A percentile compares a stretch with the other conserved stretches of the same genome.
phyloP scores from a whole-genome alignment of 92 coral and sea anemone species.

The Heliopora coerulea region DNA sequence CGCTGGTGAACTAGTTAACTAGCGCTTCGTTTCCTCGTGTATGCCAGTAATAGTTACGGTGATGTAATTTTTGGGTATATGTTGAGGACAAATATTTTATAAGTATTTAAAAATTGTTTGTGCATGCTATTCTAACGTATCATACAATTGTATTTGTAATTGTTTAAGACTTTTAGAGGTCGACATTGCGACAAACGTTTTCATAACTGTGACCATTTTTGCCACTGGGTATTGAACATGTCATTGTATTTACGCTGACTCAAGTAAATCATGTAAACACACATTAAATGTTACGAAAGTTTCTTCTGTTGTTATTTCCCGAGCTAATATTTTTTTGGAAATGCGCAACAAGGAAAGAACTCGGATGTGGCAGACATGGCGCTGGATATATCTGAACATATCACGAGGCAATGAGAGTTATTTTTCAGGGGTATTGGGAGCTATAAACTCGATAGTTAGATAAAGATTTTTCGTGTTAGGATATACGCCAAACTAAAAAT shows the following conservation, averaged over 20 bases:
- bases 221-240: background rate
- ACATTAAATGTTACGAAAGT: background rate
- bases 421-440: no score
- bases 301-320: no score
- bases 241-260: conserved; percentile 1
- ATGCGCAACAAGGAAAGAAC: no score
- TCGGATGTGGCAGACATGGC: no score
- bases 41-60: background rate
- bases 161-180: background rate
- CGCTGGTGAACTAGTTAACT: background rate
- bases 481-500: no score
- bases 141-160: background rate
- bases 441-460: no score
- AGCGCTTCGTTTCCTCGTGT: background rate
- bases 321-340: no score
- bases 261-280: background rate
- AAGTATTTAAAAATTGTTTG: background rate
- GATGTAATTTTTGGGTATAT: background rate
- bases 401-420: no score
- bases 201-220: background rate
- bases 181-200: background rate
- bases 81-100: background rate
- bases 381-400: no score
- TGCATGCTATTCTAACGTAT: background rate
- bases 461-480: no score